A percentile compares a stretch with the other conserved stretches of the same genome.
Evolutionary conservation across 2,888 invertebrate species (phyloP).

Genomic region (Abrostola triplasia): DNA sequence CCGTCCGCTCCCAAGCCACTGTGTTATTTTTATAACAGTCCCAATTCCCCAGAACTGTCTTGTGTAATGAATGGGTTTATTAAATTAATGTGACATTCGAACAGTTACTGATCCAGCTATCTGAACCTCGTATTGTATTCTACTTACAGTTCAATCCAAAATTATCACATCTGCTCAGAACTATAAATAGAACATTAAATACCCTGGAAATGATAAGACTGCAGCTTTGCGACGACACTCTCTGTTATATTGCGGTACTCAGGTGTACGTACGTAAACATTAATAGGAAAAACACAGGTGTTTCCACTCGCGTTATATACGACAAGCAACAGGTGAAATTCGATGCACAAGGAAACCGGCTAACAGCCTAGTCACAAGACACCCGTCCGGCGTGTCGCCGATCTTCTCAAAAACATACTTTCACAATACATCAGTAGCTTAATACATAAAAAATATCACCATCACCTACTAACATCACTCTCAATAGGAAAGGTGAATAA

Average conservation of each 20-base stretch:
- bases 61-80: constrained; percentile 55
- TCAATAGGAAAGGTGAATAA: constrained; percentile 65
- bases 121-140: constrained; percentile 40
- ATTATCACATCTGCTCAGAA: constrained; percentile 70
- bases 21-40: constrained; percentile 81
- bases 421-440: constrained; percentile 69
- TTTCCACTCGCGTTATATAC: constrained; percentile 49
- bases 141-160: constrained; percentile 67
- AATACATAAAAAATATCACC: constrained; percentile 66
- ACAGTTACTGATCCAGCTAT: constrained; percentile 47
- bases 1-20: constrained; percentile 62
- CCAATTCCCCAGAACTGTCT: constrained; percentile 70
- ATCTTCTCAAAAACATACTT: constrained; percentile 71
- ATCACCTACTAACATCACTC: constrained; percentile 66
- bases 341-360: constrained; percentile 57
- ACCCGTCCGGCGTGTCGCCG: constrained; percentile 56
- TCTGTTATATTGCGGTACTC: constrained; percentile 40
- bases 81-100: constrained; percentile 44
- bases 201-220: constrained; percentile 80
- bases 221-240: constrained; percentile 36
- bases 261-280: constrained; percentile 52
- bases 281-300: constrained; percentile 72
- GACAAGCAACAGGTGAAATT: constrained; percentile 81
- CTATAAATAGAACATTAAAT: constrained; percentile 81
- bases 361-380: constrained; percentile 54